A percentile compares a stretch with the other conserved stretches of the same genome.
These are phyloP conservation scores for Philaethria dido DNA, from an alignment of 2,888 invertebrate genomes.

Conservation along the genomic window DNA sequence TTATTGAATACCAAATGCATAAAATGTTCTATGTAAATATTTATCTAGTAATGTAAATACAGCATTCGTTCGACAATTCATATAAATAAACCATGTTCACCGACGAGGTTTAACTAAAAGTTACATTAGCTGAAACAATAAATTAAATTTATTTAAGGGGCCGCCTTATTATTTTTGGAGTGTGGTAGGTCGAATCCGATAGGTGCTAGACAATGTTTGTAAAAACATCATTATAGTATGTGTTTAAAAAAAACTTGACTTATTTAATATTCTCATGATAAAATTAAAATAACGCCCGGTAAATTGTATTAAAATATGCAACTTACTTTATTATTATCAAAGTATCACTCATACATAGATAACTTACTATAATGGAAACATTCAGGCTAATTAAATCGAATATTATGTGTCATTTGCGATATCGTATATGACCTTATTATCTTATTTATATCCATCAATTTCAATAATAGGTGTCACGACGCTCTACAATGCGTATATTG, in stretches of 20 bases:
- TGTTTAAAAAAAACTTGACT: too few species aligned
- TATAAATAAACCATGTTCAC: slow-evolving; percentile 16
- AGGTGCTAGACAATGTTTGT: background rate
- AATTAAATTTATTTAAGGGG: slow-evolving; percentile 2
- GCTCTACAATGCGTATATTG: slow-evolving; percentile 54
- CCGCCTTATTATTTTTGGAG: background rate
- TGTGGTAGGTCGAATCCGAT: background rate
- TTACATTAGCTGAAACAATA: slow-evolving; percentile 18
- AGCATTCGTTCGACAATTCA: slow-evolving; percentile 4
- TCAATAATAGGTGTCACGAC: slow-evolving; percentile 75
- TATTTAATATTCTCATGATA: background rate
- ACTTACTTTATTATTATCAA: slow-evolving; percentile 22
- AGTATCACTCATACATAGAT: slow-evolving; percentile 38
- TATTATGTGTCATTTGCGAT: slow-evolving; percentile 73
- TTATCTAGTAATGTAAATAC: slow-evolving; percentile 22
- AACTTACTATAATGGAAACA: slow-evolving; percentile 64
- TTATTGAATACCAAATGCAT: slow-evolving; percentile 41
- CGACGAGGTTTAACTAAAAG: background rate
- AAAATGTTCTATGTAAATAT: slow-evolving; percentile 32
- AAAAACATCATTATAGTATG: background rate
- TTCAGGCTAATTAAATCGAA: slow-evolving; percentile 78
- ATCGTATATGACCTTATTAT: slow-evolving; percentile 74
- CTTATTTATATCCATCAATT: slow-evolving; percentile 77
- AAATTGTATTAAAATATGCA: background rate
- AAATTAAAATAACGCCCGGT: background rate